Conservation (phyloP, 2,888 invertebrate species). For the Mesorhabditis sp. region DNA sequence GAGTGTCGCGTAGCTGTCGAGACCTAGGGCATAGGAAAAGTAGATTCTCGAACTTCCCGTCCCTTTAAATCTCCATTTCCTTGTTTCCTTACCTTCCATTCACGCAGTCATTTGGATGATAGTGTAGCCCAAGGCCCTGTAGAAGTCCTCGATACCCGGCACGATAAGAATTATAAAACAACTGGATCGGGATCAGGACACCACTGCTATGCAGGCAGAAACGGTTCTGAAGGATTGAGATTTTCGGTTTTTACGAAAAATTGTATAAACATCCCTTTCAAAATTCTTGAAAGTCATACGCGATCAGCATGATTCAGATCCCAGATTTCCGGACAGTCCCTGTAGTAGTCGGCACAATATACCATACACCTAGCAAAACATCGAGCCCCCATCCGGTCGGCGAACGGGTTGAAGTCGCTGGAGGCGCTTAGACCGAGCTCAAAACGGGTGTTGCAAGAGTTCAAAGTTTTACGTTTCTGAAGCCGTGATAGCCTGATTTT, state of each 20-base stretch:
- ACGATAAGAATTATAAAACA: neutral
- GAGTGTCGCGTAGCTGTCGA: too few species aligned
- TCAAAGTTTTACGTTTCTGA: too few species aligned
- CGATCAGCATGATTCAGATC: neutral
- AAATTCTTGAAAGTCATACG: neutral
- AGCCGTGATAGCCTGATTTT: neutral
- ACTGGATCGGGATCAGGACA: neutral
- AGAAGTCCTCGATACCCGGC: neutral
- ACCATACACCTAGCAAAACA: neutral
- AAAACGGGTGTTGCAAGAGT: neutral
- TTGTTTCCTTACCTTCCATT: too few species aligned
- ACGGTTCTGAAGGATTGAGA: neutral
- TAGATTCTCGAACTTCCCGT: too few species aligned
- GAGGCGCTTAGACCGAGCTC: neutral
- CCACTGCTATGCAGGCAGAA: neutral
- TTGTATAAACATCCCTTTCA: too few species aligned
- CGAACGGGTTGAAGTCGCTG: conserved; percentile 4
- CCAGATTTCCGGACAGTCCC: neutral
- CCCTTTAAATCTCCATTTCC: too few species aligned
- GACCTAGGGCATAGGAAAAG: too few species aligned
- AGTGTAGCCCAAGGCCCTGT: neutral
- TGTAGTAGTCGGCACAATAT: neutral
- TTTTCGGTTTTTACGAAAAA: too few species aligned
- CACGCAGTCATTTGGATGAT: too few species aligned
- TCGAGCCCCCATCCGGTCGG: neutral